Conservation (phyloP, 2,888 invertebrate species). For the Drepanosiphum platanoidis region DNA sequence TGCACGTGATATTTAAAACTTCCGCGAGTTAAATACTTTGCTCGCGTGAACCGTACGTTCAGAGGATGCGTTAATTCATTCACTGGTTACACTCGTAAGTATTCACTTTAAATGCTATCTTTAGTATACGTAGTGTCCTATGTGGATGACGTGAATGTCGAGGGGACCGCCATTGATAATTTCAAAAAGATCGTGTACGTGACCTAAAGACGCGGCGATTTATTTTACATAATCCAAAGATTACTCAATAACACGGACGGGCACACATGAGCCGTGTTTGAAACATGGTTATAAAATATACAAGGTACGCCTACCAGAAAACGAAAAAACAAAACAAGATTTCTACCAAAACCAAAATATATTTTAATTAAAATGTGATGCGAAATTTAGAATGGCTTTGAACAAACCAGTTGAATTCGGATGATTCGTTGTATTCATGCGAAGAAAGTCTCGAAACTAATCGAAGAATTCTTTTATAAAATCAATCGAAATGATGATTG, state of each 20-base stretch:
- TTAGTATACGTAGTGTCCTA: not conserved
- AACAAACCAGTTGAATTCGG: not conserved
- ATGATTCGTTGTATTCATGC: no score
- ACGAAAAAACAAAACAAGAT: not conserved
- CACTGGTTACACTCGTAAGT: not conserved
- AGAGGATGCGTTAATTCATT: not conserved
- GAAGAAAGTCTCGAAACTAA: no score
- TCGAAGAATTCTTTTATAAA: no score
- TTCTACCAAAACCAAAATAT: not conserved
- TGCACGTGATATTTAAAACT: not conserved
- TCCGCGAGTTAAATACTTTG: not conserved
- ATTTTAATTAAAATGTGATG: not conserved
- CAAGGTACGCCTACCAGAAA: not conserved
- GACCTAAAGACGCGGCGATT: constrained; percentile 31
- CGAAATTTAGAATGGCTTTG: not conserved
- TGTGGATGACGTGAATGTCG: not conserved
- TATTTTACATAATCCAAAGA: constrained; percentile 38
- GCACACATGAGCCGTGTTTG: not conserved
- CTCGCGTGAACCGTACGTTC: not conserved
- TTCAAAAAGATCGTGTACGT: constrained; percentile 24
- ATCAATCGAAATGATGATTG: no score
- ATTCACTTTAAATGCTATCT: not conserved
- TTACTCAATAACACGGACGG: constrained; percentile 19
- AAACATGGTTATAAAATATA: not conserved
- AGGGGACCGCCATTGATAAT: constrained; percentile 13